phyloP scores from a whole-genome alignment of 2,797 vertebrate species.

The Discoglossus pictus region DNA sequence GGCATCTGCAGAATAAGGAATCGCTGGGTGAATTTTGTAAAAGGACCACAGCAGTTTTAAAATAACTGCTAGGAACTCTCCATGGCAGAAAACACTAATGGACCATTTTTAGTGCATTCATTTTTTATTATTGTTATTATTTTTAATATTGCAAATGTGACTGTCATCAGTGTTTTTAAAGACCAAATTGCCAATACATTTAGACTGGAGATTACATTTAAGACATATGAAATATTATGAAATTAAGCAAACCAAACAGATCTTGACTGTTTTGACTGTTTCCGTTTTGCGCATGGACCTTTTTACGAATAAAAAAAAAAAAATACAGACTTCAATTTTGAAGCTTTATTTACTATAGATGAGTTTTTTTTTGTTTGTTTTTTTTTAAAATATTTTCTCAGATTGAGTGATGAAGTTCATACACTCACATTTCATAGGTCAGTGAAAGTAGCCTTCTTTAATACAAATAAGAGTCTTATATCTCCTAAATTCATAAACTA shows the following conservation, averaged over 20 bases:
- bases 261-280: neutral
- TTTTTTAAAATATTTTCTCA: too few species aligned
- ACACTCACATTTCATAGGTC: too few species aligned
- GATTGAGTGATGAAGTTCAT: too few species aligned
- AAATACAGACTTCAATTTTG: too few species aligned
- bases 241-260: neutral
- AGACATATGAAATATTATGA: too few species aligned
- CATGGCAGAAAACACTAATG: slow-evolving; percentile 16
- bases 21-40: neutral
- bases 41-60: neutral
- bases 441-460: too few species aligned
- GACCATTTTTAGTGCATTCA: slow-evolving; percentile 24
- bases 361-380: too few species aligned
- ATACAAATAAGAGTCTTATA: too few species aligned
- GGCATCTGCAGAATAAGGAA: neutral
- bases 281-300: slow-evolving; percentile 1
- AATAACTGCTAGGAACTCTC: slow-evolving; percentile 3
- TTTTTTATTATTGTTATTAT: slow-evolving; percentile 8
- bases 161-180: slow-evolving; percentile 10
- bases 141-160: slow-evolving; percentile 1
- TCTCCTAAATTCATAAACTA: too few species aligned
- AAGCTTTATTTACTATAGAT: too few species aligned
- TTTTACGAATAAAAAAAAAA: slow-evolving; percentile 30
- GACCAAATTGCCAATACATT: slow-evolving; percentile 8
- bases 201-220: neutral